Base-by-base conservation (phyloP, 1,140 invertebrate species). In the Drosophila bifasciata region DNA sequence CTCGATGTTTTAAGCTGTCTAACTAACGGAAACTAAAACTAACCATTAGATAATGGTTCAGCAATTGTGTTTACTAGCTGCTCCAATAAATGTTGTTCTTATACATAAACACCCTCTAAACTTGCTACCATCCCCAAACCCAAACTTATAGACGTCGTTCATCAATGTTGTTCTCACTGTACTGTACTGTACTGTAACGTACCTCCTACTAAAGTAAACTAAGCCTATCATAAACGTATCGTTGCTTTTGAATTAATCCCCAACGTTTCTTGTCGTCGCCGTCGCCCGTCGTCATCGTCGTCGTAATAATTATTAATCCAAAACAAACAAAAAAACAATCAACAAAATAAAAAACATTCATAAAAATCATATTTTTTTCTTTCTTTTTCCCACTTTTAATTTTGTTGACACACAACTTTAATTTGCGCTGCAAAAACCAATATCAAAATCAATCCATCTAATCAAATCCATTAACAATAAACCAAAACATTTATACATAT, bases 321-420 rank as follows among this genome's bases (percentile, higher is more conserved):
- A 32, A 3, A n/a, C n/a, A n/a, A n/a, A n/a, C n/a, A n/a, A 25
- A 23, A 7, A 25, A 25, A 25, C 7, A 25, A 6, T 6, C 19
- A 25, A 25, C 8, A 56, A 72, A 62, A 36, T 59, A 64, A 56
- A 45, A 57, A 52, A 63, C 77, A 71, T 88, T 88, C 81, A 86
- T 78, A 48, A 60, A 86, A 48, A 68, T 64, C 79, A 86, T 36
- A 36, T 89, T 72, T 66, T 72, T 66, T 55, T 88, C 74, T 86
- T 86, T 86, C 78, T 88, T 86, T 86, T 88, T 70, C 64, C 72
- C 72, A 72, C 64, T 67, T 80, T 85, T 77, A 57, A 74, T 36
- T 36, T 36, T 81, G 81, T 86, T 81, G 19, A 63, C 63, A 67
- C 56, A 19, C 57, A 9, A 63, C 68, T 68, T 66, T 83, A 74